These are phyloP conservation scores for Ceyx erithaca DNA, from an alignment of 2,797 vertebrate species.

Conservation along the genomic window DNA sequence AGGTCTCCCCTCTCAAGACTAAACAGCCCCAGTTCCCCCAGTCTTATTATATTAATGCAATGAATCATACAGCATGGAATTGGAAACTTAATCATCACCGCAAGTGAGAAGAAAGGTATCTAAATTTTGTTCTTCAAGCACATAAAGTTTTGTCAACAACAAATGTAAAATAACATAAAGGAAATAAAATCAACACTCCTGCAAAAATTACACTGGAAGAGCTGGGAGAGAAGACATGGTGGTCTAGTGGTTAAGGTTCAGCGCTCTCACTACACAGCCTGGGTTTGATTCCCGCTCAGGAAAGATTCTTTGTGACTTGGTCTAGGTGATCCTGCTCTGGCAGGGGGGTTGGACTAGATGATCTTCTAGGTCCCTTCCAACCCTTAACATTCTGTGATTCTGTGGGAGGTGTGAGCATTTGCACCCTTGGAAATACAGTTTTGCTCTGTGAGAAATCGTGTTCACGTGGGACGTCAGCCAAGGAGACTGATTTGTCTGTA, in stretches of 20 bases:
- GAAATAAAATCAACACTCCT: neutral
- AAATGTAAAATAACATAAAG: neutral
- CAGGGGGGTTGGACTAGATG: too few relatives aligned
- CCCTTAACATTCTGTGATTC: too few relatives aligned
- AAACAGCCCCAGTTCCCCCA: too few relatives aligned
- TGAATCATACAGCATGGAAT: neutral
- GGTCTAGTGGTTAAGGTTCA: too few relatives aligned
- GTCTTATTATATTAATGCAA: neutral
- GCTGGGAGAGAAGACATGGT: neutral
- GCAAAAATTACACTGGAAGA: neutral
- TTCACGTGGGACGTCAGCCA: neutral
- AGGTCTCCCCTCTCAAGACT: too few relatives aligned
- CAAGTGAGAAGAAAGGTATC: neutral
- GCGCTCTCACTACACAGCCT: too few relatives aligned
- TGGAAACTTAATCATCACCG: constrained; percentile 12
- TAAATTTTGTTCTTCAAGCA: constrained; percentile 34
- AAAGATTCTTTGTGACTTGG: too few relatives aligned
- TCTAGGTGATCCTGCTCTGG: too few relatives aligned
- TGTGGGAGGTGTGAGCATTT: too few relatives aligned
- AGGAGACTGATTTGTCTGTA: neutral
- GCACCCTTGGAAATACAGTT: neutral
- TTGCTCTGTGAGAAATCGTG: neutral
- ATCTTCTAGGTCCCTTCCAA: too few relatives aligned
- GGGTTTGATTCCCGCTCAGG: too few relatives aligned
- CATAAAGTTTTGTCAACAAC: neutral